These are phyloP conservation scores for Poeciliopsis turrubarensis DNA, from an alignment of 2,113 vertebrate genomes.

Conservation along the genomic window DNA sequence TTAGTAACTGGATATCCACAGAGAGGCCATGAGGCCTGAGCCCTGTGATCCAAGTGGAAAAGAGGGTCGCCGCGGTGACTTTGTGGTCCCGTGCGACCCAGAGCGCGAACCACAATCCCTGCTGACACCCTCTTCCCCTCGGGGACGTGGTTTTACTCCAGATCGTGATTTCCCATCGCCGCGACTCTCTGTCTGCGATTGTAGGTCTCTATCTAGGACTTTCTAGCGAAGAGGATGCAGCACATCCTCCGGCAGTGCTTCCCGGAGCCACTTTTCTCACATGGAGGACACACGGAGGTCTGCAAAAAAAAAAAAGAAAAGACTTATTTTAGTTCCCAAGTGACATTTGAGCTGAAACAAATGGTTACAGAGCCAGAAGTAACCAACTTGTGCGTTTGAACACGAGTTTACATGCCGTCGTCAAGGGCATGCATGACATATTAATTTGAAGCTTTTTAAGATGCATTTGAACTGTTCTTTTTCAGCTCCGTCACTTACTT, in stretches of 20 bases:
- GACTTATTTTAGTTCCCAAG: constrained; percentile 49
- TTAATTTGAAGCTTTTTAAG: background rate
- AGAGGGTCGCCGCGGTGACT: constrained; percentile 49
- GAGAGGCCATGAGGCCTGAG: constrained; percentile 68
- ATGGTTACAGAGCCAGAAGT: constrained; percentile 1
- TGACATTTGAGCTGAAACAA: constrained; percentile 54
- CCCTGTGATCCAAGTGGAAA: constrained; percentile 71
- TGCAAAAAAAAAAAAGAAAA: constrained; percentile 41
- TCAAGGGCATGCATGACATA: background rate
- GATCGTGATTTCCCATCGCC: constrained; percentile 74
- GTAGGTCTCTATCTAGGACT: constrained; percentile 56
- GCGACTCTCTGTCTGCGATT: constrained; percentile 65
- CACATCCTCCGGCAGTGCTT: constrained; percentile 51
- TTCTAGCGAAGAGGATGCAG: constrained; percentile 64
- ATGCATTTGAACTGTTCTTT: background rate
- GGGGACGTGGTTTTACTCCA: constrained; percentile 75
- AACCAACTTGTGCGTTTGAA: background rate
- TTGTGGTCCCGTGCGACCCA: constrained; percentile 60
- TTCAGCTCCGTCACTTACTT: background rate
- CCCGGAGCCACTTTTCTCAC: constrained; percentile 65
- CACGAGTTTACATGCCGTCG: background rate
- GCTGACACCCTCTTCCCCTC: constrained; percentile 77
- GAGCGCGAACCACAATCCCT: constrained; percentile 65
- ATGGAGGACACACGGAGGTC: constrained; percentile 50
- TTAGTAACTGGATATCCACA: constrained; percentile 76